Evolutionary conservation across 2,797 vertebrate species (phyloP).

Genomic region (Falco columbarius): DNA sequence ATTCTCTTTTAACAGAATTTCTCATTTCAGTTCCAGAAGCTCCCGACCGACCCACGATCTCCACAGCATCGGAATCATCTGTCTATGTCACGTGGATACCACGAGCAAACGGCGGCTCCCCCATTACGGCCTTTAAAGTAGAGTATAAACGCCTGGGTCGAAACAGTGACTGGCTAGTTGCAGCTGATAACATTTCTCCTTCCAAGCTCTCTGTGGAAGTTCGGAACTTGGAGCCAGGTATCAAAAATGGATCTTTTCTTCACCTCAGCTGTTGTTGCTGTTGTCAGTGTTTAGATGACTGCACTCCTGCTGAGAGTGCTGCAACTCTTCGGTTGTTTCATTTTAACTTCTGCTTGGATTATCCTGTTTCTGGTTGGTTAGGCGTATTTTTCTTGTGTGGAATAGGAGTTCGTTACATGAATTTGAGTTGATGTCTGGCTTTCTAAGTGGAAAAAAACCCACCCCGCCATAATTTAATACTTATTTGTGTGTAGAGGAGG

Average conservation of each 20-base stretch:
- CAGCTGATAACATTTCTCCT: constrained; percentile 92
- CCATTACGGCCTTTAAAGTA: constrained; percentile 94
- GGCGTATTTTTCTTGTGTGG: not conserved
- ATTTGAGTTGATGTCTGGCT: constrained; percentile 10
- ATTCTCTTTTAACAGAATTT: not conserved
- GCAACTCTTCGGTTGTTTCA: accelerated
- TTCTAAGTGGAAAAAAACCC: not conserved
- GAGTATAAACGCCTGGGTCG: constrained; percentile 88
- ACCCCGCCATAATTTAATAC: not conserved
- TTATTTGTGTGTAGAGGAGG: not conserved
- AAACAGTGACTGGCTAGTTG: constrained; percentile 85
- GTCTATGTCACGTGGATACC: constrained; percentile 97
- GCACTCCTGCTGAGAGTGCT: accelerated
- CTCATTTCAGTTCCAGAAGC: constrained; percentile 88
- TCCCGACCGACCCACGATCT: constrained; percentile 92
- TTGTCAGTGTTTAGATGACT: not conserved
- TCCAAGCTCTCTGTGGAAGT: constrained; percentile 97
- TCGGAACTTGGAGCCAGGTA: constrained; percentile 92
- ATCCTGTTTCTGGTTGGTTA: not conserved
- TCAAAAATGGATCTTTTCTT: not conserved
- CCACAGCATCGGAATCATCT: constrained; percentile 90
- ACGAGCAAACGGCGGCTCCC: constrained; percentile 94
- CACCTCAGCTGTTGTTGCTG: no score
- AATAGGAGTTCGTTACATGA: not conserved
- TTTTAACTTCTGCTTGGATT: not conserved